Percentiles rank a stretch among this genome's conserved stretches.
Evolutionary conservation across 2,797 vertebrate species (phyloP).

Genomic region (Gadopsis bispinosus): DNA sequence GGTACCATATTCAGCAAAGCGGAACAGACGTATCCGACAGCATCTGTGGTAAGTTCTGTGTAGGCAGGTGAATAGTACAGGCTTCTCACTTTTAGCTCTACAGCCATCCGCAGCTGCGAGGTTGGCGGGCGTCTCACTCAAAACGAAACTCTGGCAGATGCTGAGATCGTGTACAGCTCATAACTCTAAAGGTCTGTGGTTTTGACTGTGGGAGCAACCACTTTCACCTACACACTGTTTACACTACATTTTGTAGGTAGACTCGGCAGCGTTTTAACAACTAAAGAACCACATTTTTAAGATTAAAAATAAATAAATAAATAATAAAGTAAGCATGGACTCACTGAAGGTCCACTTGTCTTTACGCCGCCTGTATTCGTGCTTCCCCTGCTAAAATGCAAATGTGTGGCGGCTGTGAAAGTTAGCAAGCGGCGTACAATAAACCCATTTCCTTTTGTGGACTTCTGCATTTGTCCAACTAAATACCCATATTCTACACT

Average conservation of each 20-base stretch:
- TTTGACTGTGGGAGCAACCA: slow-evolving; percentile 20
- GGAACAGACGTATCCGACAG: slow-evolving; percentile 68
- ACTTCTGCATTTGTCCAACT: background rate
- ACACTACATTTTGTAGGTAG: background rate
- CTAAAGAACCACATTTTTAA: background rate
- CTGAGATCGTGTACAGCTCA: fast-evolving
- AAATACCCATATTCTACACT: background rate
- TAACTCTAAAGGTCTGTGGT: slow-evolving; percentile 45
- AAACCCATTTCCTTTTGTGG: background rate
- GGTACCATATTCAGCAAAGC: fast-evolving
- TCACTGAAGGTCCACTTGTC: background rate
- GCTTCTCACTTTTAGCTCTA: background rate
- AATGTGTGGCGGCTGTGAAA: background rate
- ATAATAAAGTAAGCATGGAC: too few relatives aligned
- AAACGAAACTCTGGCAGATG: slow-evolving; percentile 34
- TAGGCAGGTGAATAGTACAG: background rate
- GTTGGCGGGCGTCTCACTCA: slow-evolving; percentile 20
- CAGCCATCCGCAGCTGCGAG: slow-evolving; percentile 14
- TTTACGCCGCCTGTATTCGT: background rate
- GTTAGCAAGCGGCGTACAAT: background rate
- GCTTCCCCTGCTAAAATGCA: slow-evolving; percentile 14
- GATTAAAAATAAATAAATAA: background rate
- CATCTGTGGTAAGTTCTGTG: slow-evolving; percentile 77
- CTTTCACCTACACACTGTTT: slow-evolving; percentile 11
- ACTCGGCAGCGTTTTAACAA: background rate